Conservation (phyloP, 2,113 vertebrate genomes). For the Hiodon tergisus region DNA sequence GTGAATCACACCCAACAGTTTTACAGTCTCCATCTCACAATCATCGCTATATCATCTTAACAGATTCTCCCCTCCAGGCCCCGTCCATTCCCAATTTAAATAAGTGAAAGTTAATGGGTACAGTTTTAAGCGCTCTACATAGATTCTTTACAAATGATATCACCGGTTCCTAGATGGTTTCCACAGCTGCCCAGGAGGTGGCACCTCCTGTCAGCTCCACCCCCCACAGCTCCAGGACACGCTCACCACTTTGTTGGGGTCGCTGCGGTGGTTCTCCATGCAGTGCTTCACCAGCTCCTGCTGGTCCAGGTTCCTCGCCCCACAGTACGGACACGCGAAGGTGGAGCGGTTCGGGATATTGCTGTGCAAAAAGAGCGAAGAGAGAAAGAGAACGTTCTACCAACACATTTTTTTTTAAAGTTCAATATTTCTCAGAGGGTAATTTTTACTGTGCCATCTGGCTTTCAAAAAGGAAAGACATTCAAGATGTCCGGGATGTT, state of each 20-base stretch:
- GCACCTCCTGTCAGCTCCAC: background rate
- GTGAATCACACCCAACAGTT: background rate
- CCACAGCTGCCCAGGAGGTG: background rate
- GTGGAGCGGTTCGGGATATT: constrained; percentile 91
- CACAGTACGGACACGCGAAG: constrained; percentile 86
- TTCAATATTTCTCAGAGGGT: too few species aligned
- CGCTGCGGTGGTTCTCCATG: constrained; percentile 86
- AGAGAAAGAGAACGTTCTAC: background rate
- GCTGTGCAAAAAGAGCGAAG: constrained; percentile 46
- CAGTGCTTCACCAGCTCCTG: constrained; percentile 91
- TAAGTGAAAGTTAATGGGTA: too few species aligned
- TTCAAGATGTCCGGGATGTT: too few species aligned
- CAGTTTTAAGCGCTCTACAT: too few species aligned
- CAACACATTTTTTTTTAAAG: too few species aligned
- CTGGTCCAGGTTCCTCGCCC: constrained; percentile 86
- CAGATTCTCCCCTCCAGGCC: too few species aligned
- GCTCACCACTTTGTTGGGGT: constrained; percentile 86
- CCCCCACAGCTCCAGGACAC: background rate
- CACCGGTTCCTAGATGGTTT: too few species aligned
- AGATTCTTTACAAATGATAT: too few species aligned
- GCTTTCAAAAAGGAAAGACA: too few species aligned
- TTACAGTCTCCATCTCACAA: background rate
- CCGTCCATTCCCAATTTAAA: too few species aligned
- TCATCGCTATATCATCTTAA: too few species aligned
- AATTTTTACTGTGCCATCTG: too few species aligned